phyloP scores from a whole-genome alignment of 2,797 vertebrate genomes.

The Ambastaia sidthimunki region DNA sequence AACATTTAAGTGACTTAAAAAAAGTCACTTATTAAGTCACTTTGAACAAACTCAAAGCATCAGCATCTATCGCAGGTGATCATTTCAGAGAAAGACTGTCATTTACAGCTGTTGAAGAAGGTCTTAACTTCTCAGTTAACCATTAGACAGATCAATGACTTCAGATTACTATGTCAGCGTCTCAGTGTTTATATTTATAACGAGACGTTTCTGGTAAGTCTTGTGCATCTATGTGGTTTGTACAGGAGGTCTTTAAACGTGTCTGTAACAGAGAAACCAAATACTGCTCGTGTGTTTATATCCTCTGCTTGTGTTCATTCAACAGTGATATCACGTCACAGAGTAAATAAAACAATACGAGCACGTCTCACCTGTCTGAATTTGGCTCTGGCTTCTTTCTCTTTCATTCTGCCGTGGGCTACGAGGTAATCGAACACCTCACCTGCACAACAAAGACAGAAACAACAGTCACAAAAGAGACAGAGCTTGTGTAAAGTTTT shows the following conservation, averaged over 20 bases:
- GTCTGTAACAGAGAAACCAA: neutral
- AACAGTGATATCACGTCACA: constrained; percentile 11
- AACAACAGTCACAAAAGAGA: constrained; percentile 22
- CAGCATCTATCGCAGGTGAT: neutral
- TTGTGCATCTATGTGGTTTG: neutral
- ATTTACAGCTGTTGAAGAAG: too few relatives aligned
- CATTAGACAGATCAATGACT: too few relatives aligned
- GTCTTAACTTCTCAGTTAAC: too few relatives aligned
- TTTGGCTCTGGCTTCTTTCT: constrained; percentile 93
- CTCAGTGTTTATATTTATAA: too few relatives aligned
- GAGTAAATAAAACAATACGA: neutral
- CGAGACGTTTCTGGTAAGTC: too few relatives aligned
- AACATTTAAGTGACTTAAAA: neutral
- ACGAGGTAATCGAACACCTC: constrained; percentile 96
- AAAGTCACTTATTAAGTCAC: neutral
- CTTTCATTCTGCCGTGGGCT: constrained; percentile 92
- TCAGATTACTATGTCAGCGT: too few relatives aligned
- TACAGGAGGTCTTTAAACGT: neutral
- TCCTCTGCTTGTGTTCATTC: neutral
- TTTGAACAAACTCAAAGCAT: neutral
- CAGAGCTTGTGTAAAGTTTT: neutral
- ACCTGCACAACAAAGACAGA: constrained; percentile 72
- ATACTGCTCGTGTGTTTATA: neutral
- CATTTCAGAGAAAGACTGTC: too few relatives aligned
- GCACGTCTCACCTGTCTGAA: constrained; percentile 85